Conservation (phyloP, 1,140 invertebrate species). For the Eueides isabella region DNA sequence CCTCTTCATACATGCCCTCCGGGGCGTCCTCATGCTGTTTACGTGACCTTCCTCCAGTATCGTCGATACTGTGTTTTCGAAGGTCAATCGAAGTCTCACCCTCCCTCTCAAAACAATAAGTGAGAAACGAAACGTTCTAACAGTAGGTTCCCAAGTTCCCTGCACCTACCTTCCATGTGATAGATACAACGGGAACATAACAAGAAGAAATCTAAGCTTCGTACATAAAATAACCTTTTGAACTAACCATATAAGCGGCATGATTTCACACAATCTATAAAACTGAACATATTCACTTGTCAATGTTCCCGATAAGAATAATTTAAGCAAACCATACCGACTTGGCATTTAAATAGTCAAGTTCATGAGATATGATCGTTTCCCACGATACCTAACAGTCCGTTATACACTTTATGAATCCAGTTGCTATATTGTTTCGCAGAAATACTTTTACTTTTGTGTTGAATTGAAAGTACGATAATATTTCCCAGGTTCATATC, state of each 20-base stretch:
- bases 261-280: background rate
- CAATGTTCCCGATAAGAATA: constrained; percentile 17
- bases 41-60: too few relatives aligned
- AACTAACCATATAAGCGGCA: background rate
- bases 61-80: too few relatives aligned
- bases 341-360: constrained; percentile 24
- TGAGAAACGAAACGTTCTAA: too few relatives aligned
- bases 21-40: too few relatives aligned
- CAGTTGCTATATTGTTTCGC: constrained; percentile 8
- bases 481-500: background rate
- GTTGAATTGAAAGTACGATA: background rate
- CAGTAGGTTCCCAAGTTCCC: too few relatives aligned
- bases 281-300: constrained; percentile 14
- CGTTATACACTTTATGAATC: background rate
- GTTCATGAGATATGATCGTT: constrained; percentile 24
- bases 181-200: too few relatives aligned
- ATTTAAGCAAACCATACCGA: constrained; percentile 10
- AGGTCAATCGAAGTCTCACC: too few relatives aligned
- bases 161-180: too few relatives aligned
- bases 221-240: constrained; percentile 7
- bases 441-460: constrained; percentile 13
- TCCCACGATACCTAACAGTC: constrained; percentile 16
- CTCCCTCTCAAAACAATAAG: too few relatives aligned
- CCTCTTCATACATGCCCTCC: too few relatives aligned
- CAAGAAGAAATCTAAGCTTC: too few relatives aligned